These are phyloP conservation scores for Crambe crambe DNA, from an alignment of 37 sponge, comb jelly and placozoan genomes.

Conservation along the genomic window DNA sequence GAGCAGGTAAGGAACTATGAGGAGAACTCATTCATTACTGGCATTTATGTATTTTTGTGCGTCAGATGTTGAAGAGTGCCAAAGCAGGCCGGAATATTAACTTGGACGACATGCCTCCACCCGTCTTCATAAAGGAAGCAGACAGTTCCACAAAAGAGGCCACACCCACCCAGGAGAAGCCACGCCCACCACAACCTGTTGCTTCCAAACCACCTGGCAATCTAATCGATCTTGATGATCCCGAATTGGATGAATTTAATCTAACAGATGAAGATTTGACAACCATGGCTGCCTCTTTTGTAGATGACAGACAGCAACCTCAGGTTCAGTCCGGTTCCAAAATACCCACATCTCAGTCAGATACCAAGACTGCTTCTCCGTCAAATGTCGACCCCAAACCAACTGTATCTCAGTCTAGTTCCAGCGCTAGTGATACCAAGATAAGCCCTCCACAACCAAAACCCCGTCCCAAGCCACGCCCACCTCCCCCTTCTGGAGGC, in stretches of 20 bases:
- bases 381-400: neutral
- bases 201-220: constrained; percentile 20
- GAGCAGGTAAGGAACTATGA: constrained; percentile 16
- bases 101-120: constrained; percentile 42
- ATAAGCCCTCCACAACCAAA: constrained; percentile 14
- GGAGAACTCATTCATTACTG: neutral
- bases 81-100: constrained; percentile 35
- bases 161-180: constrained; percentile 24
- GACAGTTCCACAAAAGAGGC: neutral
- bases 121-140: neutral
- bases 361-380: neutral
- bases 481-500: constrained; percentile 21
- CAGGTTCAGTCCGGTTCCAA: neutral
- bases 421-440: neutral
- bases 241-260: constrained; percentile 72
- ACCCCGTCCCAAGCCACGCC: constrained; percentile 18
- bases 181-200: constrained; percentile 8
- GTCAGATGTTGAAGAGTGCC: constrained; percentile 25
- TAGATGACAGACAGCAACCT: constrained; percentile 34
- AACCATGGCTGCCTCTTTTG: constrained; percentile 32
- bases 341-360: neutral
- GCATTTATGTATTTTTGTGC: too few relatives aligned
- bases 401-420: neutral
- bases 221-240: constrained; percentile 51
- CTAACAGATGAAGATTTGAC: constrained; percentile 59